A percentile compares a stretch with the other conserved stretches of the same genome.
These are phyloP conservation scores for Heterotis niloticus DNA, from an alignment of 2,113 vertebrate genomes.

Conservation along the genomic window DNA sequence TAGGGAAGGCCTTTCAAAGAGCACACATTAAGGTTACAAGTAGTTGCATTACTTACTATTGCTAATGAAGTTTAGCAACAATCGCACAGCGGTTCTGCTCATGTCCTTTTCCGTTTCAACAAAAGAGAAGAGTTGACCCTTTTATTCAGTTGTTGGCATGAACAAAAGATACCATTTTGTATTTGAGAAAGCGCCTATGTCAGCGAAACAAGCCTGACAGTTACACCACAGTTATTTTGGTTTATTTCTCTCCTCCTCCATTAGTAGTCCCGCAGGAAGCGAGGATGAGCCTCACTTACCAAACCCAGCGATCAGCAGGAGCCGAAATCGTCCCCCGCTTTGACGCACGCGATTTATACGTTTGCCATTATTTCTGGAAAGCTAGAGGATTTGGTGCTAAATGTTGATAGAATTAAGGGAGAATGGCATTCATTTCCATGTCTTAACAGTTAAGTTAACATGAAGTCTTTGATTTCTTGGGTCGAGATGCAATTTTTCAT, in stretches of 20 bases:
- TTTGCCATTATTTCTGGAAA: slow-evolving; percentile 52
- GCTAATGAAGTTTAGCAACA: too few species aligned
- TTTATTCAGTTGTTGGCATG: background rate
- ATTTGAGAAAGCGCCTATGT: background rate
- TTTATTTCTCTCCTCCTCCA: slow-evolving; percentile 11
- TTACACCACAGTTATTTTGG: background rate
- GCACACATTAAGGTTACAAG: background rate
- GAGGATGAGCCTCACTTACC: background rate
- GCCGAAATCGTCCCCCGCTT: slow-evolving; percentile 40
- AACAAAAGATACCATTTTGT: slow-evolving; percentile 1
- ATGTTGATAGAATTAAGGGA: slow-evolving; percentile 46
- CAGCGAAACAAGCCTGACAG: slow-evolving; percentile 6
- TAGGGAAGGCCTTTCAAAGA: background rate
- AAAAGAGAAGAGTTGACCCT: too few species aligned
- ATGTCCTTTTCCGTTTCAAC: too few species aligned
- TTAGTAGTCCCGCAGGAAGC: background rate
- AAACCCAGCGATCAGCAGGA: slow-evolving; percentile 2
- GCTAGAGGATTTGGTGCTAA: slow-evolving; percentile 45
- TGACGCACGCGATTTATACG: slow-evolving; percentile 54
- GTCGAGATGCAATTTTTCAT: slow-evolving; percentile 22
- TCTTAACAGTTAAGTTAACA: slow-evolving; percentile 39
- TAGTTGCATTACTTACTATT: background rate
- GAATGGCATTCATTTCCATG: slow-evolving; percentile 28
- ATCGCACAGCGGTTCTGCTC: too few species aligned
- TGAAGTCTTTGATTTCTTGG: slow-evolving; percentile 24